Percentiles rank a stretch among this genome's conserved stretches.
Evolutionary conservation across 2,113 vertebrate genomes (phyloP).

Genomic region (Oreocharis arfaki): DNA sequence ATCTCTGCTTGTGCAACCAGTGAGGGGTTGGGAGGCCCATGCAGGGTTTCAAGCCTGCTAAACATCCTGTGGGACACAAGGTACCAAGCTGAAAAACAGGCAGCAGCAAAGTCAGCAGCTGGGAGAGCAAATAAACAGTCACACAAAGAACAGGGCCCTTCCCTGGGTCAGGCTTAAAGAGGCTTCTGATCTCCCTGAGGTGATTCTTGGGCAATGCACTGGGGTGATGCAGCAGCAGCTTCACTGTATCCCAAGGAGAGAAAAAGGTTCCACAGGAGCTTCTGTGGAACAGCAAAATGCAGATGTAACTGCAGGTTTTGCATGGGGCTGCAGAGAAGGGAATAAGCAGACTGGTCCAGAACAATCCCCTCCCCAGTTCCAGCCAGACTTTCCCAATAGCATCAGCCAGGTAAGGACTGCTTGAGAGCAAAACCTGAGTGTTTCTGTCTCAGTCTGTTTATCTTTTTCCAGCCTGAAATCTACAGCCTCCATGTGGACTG

Average conservation of each 20-base stretch:
- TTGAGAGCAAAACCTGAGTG: background rate
- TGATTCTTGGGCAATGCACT: background rate
- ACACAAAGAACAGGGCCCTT: background rate
- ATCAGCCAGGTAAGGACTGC: background rate
- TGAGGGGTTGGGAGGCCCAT: background rate
- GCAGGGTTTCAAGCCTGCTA: background rate
- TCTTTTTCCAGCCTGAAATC: constrained; percentile 69
- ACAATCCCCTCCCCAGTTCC: background rate
- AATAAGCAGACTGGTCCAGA: background rate
- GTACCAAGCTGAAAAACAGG: background rate
- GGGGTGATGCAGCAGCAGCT: background rate
- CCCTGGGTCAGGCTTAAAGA: background rate
- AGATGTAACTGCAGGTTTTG: background rate
- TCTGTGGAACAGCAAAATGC: background rate
- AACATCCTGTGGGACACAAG: background rate
- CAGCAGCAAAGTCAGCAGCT: background rate
- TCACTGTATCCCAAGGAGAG: background rate
- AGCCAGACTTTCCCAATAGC: background rate
- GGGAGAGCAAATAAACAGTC: background rate
- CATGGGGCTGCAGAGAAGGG: background rate
- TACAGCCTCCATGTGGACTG: constrained; percentile 87
- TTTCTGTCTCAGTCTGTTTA: background rate
- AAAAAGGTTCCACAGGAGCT: background rate
- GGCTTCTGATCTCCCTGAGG: background rate
- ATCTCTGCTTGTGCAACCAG: background rate